Evolutionary conservation across 2,888 invertebrate genomes (phyloP).

Genomic region (Campaea margaritaria): DNA sequence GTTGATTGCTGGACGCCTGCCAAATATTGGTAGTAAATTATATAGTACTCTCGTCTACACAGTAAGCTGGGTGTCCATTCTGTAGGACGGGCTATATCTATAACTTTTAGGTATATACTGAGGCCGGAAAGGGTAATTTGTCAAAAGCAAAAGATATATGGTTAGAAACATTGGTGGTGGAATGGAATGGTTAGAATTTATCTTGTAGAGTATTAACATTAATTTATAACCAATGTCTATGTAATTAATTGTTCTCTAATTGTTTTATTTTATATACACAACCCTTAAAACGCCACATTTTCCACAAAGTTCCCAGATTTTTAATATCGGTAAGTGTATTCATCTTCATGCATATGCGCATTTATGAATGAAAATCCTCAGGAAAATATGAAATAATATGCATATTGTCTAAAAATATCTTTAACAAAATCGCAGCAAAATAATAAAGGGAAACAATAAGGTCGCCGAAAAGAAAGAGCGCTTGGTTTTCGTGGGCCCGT

Average conservation of each 20-base stretch:
- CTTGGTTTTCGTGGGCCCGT: slow-evolving; percentile 51
- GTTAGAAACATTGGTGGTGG: no score
- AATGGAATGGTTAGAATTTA: no score
- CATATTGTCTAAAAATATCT: neutral
- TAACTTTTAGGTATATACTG: neutral
- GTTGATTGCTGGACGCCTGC: slow-evolving; percentile 37
- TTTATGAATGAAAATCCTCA: neutral
- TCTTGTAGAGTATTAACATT: no score
- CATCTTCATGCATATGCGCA: neutral
- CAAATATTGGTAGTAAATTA: slow-evolving; percentile 37
- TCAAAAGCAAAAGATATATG: neutral
- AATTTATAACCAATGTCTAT: no score
- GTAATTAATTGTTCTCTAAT: no score
- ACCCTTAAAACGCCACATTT: neutral
- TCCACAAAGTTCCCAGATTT: neutral
- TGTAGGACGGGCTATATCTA: slow-evolving; percentile 3
- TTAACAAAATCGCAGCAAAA: neutral
- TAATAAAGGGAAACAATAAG: slow-evolving; percentile 18
- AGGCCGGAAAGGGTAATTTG: neutral
- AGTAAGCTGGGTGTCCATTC: slow-evolving; percentile 3
- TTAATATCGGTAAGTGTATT: neutral
- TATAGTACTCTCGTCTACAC: slow-evolving; percentile 17
- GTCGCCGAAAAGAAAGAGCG: slow-evolving; percentile 45
- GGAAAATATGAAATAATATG: neutral
- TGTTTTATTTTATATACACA: no score